Percentiles rank a stretch among this genome's conserved stretches.
phyloP scores from a whole-genome alignment of 2,113 vertebrate genomes.

The Catharus fuscescens region DNA sequence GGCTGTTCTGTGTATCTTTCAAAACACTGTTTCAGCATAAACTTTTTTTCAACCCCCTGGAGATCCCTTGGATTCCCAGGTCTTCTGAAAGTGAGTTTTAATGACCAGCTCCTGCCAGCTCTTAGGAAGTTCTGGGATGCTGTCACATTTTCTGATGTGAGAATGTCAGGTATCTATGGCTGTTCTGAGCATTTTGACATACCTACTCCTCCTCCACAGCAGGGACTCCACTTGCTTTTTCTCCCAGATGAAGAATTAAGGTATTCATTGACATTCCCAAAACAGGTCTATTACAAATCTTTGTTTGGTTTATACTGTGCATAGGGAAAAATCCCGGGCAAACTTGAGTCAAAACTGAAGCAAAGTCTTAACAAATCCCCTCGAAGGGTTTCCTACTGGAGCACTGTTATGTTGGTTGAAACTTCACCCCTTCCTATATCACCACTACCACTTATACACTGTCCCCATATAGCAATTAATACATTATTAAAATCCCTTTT shows the following conservation, averaged over 20 bases:
- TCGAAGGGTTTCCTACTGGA: rapidly evolving
- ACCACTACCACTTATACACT: background rate
- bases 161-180: background rate
- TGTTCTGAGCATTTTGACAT: background rate
- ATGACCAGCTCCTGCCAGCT: background rate
- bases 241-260: background rate
- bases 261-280: background rate
- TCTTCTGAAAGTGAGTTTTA: background rate
- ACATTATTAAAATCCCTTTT: background rate
- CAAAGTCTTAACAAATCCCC: background rate
- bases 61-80: background rate
- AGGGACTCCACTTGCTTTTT: background rate
- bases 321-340: background rate
- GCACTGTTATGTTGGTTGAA: background rate
- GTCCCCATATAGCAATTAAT: background rate
- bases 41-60: background rate
- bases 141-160: background rate
- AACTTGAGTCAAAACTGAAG: background rate
- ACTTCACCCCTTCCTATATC: background rate
- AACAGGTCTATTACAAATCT: background rate
- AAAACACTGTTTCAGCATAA: background rate
- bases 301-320: background rate
- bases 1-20: background rate
- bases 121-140: background rate
- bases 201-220: background rate